phyloP scores from a whole-genome alignment of 2,888 invertebrate species.

The Ormyrus labotus region DNA sequence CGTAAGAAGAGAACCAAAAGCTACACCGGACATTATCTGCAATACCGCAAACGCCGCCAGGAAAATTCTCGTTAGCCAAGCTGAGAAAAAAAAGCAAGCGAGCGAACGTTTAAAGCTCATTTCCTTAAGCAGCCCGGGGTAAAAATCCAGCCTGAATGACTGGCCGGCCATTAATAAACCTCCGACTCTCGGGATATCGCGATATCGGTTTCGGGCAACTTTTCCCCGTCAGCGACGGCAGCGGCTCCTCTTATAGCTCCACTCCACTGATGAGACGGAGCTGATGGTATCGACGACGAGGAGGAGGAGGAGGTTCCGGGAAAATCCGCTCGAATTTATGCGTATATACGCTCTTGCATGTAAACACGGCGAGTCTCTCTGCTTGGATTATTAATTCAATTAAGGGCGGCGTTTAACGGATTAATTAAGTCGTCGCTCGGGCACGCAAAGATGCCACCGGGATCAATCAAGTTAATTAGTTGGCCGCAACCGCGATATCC shows the following conservation, averaged over 20 bases:
- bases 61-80: too few species aligned
- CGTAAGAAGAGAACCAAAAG: too few species aligned
- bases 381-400: conserved; percentile 38
- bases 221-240: conserved; percentile 2
- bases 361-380: neutral
- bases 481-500: neutral
- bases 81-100: too few species aligned
- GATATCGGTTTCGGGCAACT: conserved; percentile 20
- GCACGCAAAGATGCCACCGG: neutral
- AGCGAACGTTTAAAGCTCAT: too few species aligned
- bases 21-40: too few species aligned
- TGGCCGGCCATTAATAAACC: too few species aligned
- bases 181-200: neutral
- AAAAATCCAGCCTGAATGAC: too few species aligned
- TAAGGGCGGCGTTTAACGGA: conserved; percentile 16
- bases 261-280: neutral
- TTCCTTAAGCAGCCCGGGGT: too few species aligned
- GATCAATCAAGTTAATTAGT: conserved; percentile 38
- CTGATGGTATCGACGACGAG: too few species aligned
- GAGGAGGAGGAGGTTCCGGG: neutral
- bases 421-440: conserved; percentile 9
- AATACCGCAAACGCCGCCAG: too few species aligned
- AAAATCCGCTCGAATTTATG: conserved; percentile 33
- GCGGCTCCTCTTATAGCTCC: conserved; percentile 23
- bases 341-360: neutral